Conservation (phyloP, 1,140 invertebrate genomes). For the Mesaphorura yosii region DNA sequence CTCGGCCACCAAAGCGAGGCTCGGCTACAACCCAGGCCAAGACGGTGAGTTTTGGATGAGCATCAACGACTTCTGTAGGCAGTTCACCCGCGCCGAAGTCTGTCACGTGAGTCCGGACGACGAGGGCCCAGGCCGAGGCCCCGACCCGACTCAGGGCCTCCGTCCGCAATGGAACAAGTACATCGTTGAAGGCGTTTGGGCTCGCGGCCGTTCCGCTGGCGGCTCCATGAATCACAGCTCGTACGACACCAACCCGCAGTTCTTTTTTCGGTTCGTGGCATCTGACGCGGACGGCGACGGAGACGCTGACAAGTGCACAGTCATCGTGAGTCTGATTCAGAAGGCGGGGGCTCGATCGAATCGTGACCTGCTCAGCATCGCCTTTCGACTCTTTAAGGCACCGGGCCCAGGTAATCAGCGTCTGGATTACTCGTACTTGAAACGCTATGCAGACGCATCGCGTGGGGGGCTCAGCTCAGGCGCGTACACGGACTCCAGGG, state of each 20-base stretch:
- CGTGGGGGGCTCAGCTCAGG: too few species aligned
- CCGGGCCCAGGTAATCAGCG: too few species aligned
- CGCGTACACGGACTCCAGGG: too few species aligned
- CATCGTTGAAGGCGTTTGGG: neutral
- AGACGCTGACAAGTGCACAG: constrained; percentile 6
- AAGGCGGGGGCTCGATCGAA: neutral
- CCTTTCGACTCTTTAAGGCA: too few species aligned
- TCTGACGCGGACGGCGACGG: neutral
- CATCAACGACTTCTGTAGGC: constrained; percentile 4
- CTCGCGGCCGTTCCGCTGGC: neutral
- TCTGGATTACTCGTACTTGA: too few species aligned
- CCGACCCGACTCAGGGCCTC: too few species aligned
- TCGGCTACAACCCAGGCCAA: neutral
- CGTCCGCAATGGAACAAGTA: neutral
- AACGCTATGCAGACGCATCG: too few species aligned
- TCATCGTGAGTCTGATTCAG: neutral
- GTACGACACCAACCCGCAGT: constrained; percentile 1
- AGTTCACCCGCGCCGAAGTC: constrained; percentile 5
- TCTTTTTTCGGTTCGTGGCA: constrained; percentile 4
- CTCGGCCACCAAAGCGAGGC: neutral
- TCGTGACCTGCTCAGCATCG: too few species aligned
- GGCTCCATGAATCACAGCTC: constrained; percentile 10
- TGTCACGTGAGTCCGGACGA: constrained; percentile 8
- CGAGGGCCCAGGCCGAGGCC: neutral
- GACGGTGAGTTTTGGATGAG: constrained; percentile 13